Conservation (phyloP, 1,140 invertebrate genomes). For the Brachionus plicatilis region DNA sequence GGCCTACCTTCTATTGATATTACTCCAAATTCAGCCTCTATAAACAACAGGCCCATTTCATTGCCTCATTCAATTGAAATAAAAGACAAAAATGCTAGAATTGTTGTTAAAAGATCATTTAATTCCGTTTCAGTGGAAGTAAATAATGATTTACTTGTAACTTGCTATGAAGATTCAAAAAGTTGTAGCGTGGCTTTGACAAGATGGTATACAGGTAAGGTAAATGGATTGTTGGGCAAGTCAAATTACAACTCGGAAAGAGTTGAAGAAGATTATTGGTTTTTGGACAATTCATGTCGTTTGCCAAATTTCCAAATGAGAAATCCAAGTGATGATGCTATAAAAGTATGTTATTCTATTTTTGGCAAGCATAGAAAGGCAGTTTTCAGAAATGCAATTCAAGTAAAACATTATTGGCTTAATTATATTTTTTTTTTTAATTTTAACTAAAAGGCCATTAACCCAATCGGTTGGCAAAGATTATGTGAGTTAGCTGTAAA, state of each 20-base stretch:
- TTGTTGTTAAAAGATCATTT: neutral
- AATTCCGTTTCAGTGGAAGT: neutral
- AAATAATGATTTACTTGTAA: conserved; percentile 12
- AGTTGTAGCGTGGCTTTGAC: conserved; percentile 29
- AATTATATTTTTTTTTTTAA: neutral
- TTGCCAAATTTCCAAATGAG: neutral
- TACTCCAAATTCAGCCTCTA: neutral
- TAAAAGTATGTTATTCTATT: conserved; percentile 5
- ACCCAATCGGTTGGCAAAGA: neutral
- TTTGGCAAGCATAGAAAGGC: conserved; percentile 15
- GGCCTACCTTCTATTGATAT: neutral
- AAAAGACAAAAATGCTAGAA: neutral
- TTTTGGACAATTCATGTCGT: neutral
- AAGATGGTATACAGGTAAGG: conserved; percentile 35
- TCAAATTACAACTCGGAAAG: neutral
- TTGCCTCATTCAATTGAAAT: neutral
- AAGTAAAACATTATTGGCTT: neutral
- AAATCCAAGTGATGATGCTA: conserved; percentile 18
- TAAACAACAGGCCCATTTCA: neutral
- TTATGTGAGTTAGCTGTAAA: conserved; percentile 7
- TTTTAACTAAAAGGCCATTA: neutral
- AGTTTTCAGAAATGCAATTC: neutral
- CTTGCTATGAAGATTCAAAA: conserved; percentile 36
- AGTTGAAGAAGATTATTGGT: conserved; percentile 3
- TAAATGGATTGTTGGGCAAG: conserved; percentile 24